Percentiles rank a stretch among this genome's conserved stretches.
Conservation (phyloP, 2,888 invertebrate species). For the Acronicta psi region DNA sequence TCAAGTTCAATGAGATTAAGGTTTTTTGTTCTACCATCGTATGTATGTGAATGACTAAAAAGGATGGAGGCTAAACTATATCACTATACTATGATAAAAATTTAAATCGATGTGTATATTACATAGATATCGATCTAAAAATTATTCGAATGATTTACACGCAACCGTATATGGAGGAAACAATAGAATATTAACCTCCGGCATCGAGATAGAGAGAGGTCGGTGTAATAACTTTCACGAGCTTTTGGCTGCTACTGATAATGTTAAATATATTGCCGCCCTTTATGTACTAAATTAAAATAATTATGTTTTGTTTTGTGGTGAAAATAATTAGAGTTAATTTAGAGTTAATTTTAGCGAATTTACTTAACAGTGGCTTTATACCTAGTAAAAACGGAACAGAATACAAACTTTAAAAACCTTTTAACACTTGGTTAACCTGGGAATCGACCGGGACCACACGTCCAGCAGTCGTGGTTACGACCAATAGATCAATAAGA, state of each 20-base stretch:
- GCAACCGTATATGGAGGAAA: slow-evolving; percentile 54
- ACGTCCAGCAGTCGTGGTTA: no score
- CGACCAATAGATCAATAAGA: no score
- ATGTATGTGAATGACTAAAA: no score
- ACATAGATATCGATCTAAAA: slow-evolving; percentile 48
- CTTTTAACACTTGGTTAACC: no score
- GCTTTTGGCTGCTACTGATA: slow-evolving; percentile 57
- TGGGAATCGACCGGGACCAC: no score
- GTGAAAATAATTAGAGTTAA: slow-evolving; percentile 16
- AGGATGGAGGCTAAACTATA: no score
- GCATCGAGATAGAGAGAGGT: slow-evolving; percentile 64
- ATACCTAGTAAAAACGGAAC: no score
- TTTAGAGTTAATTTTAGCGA: neutral
- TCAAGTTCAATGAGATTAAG: no score
- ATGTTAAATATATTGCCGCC: slow-evolving; percentile 51
- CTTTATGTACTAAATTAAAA: slow-evolving; percentile 40
- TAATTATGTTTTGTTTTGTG: slow-evolving; percentile 11
- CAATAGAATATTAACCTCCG: slow-evolving; percentile 67
- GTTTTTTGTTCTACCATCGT: no score
- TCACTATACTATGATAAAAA: no score
- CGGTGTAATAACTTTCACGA: slow-evolving; percentile 54
- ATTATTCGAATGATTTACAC: slow-evolving; percentile 47
- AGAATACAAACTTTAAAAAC: no score
- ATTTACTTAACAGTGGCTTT: no score
- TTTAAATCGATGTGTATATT: slow-evolving; percentile 24